Base-by-base conservation (phyloP, 2,888 invertebrate species). In the Prosopocoilus inquinatus region DNA sequence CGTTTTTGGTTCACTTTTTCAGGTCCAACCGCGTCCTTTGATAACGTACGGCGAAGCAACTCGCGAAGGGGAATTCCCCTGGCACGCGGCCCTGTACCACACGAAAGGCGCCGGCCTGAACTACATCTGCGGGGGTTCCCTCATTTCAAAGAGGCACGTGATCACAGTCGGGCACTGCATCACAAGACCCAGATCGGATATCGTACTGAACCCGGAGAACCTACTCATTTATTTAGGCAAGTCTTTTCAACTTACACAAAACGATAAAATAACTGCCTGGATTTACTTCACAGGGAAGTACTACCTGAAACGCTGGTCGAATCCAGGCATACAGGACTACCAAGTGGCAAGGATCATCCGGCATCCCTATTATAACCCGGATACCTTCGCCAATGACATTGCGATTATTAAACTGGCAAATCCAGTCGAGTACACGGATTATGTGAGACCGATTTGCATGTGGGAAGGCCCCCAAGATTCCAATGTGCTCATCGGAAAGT, bases 21-120 rank as follows among this genome's bases (percentile, higher is more conserved):
- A 57, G 57, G 54, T 57, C 3, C 50, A 79, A 64, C 75, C 84
- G 0, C 78, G 79, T 58, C 84, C 84, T 0, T 69, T 86, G 52
- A 83, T 86, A 47, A 82, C 84, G 3, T 79, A 82, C 59, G 86
- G 85, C 0, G 79, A 81, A 20, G 79, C 80, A 0, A 84, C 85
- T 0, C 69, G 79, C 34, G 82, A 83, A 55, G 86, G 85, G 0
- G 84, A 86, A 64, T 86, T 84, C 81, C 87, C 87, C 0, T 87
- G 87, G 87, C 86, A 86, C 70, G 83, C 83, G 8, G 86, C 86
- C 0, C 69, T 86, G 0, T 87, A 85, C 67, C 82, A 82, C 63
- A 80, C 83, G 0, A 67, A 64, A 61, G 71, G 71, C 2, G 70
- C 70, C 16, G 72, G 75, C 53, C 52, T 76, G 28, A 70, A 67